Conservation (phyloP, 2,797 vertebrate species). For the Numenius phaeopus region DNA sequence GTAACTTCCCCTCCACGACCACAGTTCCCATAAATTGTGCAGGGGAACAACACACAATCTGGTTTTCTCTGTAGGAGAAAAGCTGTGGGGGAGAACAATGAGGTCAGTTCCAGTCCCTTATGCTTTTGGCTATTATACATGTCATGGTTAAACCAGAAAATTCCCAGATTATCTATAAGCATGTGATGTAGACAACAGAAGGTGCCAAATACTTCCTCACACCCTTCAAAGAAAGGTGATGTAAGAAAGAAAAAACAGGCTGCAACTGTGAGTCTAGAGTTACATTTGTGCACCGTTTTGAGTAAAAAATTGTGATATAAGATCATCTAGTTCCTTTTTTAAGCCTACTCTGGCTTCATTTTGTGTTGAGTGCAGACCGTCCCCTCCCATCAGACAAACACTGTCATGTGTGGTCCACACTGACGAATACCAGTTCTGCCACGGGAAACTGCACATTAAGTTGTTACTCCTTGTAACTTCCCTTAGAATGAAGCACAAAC, state of each 20-base stretch:
- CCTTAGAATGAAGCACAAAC: neutral
- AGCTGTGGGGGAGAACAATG: neutral
- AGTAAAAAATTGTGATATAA: neutral
- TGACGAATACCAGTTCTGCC: neutral
- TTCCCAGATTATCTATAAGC: neutral
- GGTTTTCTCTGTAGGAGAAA: neutral
- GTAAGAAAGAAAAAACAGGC: neutral
- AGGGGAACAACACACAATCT: neutral
- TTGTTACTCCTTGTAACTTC: neutral
- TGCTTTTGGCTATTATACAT: neutral
- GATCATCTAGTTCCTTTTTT: neutral
- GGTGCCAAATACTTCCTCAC: neutral
- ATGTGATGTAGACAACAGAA: neutral
- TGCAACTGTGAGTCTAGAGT: neutral
- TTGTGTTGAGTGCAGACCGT: neutral
- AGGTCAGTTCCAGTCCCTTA: neutral
- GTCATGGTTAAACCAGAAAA: neutral
- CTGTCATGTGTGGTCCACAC: neutral
- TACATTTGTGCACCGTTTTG: neutral
- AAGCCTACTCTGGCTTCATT: neutral
- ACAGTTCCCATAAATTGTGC: neutral
- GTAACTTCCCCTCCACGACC: neutral
- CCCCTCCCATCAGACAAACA: neutral
- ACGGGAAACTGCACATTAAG: neutral
- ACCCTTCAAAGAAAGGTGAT: neutral